Conservation (phyloP, 92 coral and sea anemone species). For the Pocillopora meandrina region DNA sequence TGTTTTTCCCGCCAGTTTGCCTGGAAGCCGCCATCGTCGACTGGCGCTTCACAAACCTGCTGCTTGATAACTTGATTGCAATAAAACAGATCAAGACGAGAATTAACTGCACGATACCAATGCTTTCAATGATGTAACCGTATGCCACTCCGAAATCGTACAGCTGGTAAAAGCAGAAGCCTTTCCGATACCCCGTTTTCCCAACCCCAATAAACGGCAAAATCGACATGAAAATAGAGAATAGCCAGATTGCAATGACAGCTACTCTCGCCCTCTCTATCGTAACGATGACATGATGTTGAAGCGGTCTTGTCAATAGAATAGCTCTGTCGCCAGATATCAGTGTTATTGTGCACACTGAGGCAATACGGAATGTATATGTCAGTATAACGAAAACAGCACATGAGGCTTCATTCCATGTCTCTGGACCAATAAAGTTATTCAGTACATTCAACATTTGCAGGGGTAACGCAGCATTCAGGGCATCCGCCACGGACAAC, state of each 20-base stretch:
- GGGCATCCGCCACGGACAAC: constrained; percentile 77
- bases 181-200: constrained; percentile 49
- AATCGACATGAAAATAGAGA: constrained; percentile 65
- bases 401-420: constrained; percentile 76
- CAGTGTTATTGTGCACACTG: constrained; percentile 89
- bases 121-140: constrained; percentile 71
- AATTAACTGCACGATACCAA: constrained; percentile 77
- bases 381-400: constrained; percentile 76
- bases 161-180: constrained; percentile 78
- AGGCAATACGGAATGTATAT: constrained; percentile 85
- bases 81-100: constrained; percentile 81
- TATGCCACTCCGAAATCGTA: constrained; percentile 77
- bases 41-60: constrained; percentile 78
- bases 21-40: constrained; percentile 74
- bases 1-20: constrained; percentile 56
- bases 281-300: constrained; percentile 81
- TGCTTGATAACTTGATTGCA: constrained; percentile 75
- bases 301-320: constrained; percentile 79
- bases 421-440: constrained; percentile 76
- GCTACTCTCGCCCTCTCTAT: constrained; percentile 59
- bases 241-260: constrained; percentile 63
- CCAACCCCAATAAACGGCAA: constrained; percentile 75
- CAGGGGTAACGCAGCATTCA: constrained; percentile 78
- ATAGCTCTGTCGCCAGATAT: constrained; percentile 83
- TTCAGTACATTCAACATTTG: constrained; percentile 77